Base-by-base conservation (phyloP, 64 coral and sea anemone genomes). In the Exaiptasia diaphana region DNA sequence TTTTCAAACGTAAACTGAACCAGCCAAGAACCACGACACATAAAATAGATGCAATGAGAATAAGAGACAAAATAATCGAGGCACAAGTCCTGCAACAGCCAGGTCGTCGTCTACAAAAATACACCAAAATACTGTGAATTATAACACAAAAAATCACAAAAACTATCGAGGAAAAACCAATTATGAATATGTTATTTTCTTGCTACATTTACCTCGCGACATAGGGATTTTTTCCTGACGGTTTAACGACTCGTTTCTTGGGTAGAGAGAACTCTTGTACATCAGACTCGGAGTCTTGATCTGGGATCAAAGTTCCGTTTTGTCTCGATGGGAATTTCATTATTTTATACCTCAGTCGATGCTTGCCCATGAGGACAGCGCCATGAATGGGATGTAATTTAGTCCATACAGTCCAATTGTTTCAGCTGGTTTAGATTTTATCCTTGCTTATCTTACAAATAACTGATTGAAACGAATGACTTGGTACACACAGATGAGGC, bases 21-120 rank as follows among this genome's bases (percentile, higher is more conserved):
- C 86, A 88, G 14, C 86, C 86, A 41, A 88, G 48, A 35, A 88
- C 86, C 24, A 88, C 64, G 49, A 88, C 86, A 73, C 86, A 88
- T 15, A 88, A 54, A 35, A 88, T 68, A 15, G 86, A 88, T 17
- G 86, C 86, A 3, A 88, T 88, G 20, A 88, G 86, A 13, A 88
- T 78, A 1, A 88, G 27, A 12, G 75, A 88, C 2, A 88, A 56
- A 62, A 88, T 67, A 14, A 88, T 60, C 11, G 86, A 88, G 15
- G 86, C 86, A 71, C 86, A 88, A 34, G 78, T 79, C 27, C 86
- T 40, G 54, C 86, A 88, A 30, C 86, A 88, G 12, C 76, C 77
- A 21, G 69, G 57, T 20, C 86, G 76, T n/a, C 76, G 63, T 53
- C 86, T 88, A 76, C 70, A 87, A 87, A 27, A 62, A 77, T 67